Base-by-base conservation (phyloP, 2,888 invertebrate genomes). In the Dolomedes plantarius region DNA sequence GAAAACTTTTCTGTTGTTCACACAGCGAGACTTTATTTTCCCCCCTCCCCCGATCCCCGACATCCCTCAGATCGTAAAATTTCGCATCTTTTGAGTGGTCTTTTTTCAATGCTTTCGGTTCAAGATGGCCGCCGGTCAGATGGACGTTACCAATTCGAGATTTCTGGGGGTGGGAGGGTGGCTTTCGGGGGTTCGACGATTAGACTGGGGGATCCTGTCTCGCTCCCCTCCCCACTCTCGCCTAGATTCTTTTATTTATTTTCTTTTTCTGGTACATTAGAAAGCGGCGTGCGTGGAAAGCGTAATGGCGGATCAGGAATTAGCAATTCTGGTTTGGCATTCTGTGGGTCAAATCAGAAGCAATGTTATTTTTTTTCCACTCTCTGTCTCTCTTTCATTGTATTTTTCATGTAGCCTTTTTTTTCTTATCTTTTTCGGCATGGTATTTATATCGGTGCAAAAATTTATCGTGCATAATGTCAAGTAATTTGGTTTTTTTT, bases 71-170 rank as follows among this genome's bases (percentile, higher is more conserved):
- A 32, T 72, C 31, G 28, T 72, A 72, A 73, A 80, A 65, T 73
- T 73, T 73, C 73, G 46, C 72, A 65, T 80, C 73, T 71, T 46
- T 9, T 56, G 41, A 77, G n/a, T 39, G 36, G 36, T 5, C 41
- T 27, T 56, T 77, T 77, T 78, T 28, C n/a, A 41, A 68, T 29
- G 56, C 31, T 67, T 73, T 32, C 19, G 32, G 41, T 62, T 0
- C 56, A 82, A 82, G 50, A 82, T 76, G 76, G 76, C 82, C 16
- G 71, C 75, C 76, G 64, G 76, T 78, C 69, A 69, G 29, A 56
- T 39, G 62, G 78, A 56, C 29, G 56, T 56, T 28, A 64, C 41
- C 64, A 41, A 64, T 46, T 75, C 82, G 65, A 69, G 56, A 62
- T 29, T 46, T 46, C 46, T 16, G 16, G 32, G 67, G 56, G n/a